These are phyloP conservation scores for Sebastes oblongus DNA, from an alignment of 2,797 vertebrate species.

Conservation along the genomic window DNA sequence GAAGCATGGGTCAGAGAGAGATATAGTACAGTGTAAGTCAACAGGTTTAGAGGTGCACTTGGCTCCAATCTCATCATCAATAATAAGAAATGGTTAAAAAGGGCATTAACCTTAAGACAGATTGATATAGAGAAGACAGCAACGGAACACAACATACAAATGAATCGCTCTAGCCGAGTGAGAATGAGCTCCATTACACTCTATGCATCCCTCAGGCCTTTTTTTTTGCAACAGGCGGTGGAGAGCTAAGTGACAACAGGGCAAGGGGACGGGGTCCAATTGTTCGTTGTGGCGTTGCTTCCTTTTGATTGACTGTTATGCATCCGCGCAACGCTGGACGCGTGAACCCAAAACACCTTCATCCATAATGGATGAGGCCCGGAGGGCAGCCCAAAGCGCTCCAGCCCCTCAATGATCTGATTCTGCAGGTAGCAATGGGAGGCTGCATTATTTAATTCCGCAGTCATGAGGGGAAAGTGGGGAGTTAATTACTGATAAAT, in stretches of 20 bases:
- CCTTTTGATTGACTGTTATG: constrained; percentile 56
- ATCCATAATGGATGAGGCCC: constrained; percentile 74
- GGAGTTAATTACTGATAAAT: constrained; percentile 69
- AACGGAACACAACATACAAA: constrained; percentile 64
- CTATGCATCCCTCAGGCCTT: constrained; percentile 13
- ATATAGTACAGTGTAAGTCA: constrained; percentile 82
- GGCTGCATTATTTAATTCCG: constrained; percentile 63
- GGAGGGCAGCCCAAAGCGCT: constrained; percentile 57
- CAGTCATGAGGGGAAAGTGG: constrained; percentile 33
- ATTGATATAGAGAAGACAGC: constrained; percentile 57
- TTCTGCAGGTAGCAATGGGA: constrained; percentile 59
- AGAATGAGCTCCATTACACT: constrained; percentile 56
- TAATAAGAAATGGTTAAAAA: constrained; percentile 60
- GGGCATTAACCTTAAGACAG: constrained; percentile 76
- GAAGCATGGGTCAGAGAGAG: constrained; percentile 84
- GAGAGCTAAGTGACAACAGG: constrained; percentile 21
- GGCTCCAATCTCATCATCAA: constrained; percentile 68
- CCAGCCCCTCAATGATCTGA: constrained; percentile 48
- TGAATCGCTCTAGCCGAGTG: constrained; percentile 49
- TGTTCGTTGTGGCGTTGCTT: neutral
- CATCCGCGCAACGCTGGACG: constrained; percentile 20
- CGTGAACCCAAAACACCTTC: constrained; percentile 57
- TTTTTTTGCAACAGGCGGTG: constrained; percentile 3
- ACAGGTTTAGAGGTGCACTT: constrained; percentile 74
- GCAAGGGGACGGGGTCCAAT: neutral